phyloP scores from a whole-genome alignment of 2,888 invertebrate species.

The Hemithea aestivaria region DNA sequence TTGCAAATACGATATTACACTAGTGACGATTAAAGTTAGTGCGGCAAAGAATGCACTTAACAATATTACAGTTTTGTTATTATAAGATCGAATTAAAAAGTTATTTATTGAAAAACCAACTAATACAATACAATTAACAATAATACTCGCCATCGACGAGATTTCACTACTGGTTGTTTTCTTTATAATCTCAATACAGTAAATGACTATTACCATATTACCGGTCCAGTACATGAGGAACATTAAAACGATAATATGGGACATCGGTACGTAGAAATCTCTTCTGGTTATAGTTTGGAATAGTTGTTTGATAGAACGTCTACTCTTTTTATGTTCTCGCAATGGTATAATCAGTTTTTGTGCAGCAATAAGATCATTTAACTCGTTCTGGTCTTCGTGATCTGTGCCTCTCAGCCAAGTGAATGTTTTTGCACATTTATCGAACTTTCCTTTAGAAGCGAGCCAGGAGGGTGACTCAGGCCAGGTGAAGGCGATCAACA shows the following conservation, averaged over 20 bases:
- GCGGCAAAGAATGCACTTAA: neutral
- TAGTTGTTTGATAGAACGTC: neutral
- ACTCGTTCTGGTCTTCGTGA: slow-evolving; percentile 6
- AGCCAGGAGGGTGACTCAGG: slow-evolving; percentile 13
- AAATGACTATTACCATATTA: slow-evolving; percentile 8
- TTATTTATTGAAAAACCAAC: slow-evolving; percentile 3
- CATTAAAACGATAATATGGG: slow-evolving; percentile 6
- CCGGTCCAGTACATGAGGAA: slow-evolving; percentile 10
- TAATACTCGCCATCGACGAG: slow-evolving; percentile 4
- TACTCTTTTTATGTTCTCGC: no score
- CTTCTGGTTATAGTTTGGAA: slow-evolving; percentile 1
- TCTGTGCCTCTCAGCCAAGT: slow-evolving; percentile 6
- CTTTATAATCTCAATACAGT: slow-evolving; percentile 9
- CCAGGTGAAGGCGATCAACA: slow-evolving; percentile 9
- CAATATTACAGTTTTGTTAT: slow-evolving; percentile 6
- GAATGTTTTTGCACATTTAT: slow-evolving; percentile 11
- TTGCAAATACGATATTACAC: slow-evolving; percentile 1
- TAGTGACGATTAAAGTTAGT: neutral
- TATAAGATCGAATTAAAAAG: slow-evolving; percentile 2
- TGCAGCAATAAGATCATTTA: slow-evolving; percentile 4
- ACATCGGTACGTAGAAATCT: slow-evolving; percentile 7
- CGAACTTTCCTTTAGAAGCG: slow-evolving; percentile 11
- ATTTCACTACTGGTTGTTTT: slow-evolving; percentile 1
- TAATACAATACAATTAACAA: slow-evolving; percentile 2
- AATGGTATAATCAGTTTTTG: slow-evolving; percentile 1